Evolutionary conservation across 2,888 invertebrate genomes (phyloP).

Genomic region (Sepioteuthis lessoniana): DNA sequence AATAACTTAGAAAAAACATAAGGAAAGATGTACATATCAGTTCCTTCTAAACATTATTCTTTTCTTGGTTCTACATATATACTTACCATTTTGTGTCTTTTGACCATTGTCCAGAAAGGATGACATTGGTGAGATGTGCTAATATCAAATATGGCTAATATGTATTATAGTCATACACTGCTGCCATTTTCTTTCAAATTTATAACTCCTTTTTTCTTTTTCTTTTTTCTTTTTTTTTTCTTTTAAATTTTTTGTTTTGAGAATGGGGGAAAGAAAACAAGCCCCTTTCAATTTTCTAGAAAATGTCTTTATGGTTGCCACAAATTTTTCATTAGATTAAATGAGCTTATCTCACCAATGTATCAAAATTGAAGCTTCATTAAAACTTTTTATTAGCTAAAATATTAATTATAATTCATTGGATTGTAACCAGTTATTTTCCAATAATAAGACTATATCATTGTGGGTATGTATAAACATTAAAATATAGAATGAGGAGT

Average conservation of each 20-base stretch:
- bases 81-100: neutral
- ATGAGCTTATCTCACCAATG: neutral
- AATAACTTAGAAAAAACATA: too few species aligned
- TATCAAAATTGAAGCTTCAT: neutral
- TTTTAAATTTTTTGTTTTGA: too few species aligned
- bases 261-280: neutral
- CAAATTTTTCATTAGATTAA: neutral
- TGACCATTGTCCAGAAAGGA: neutral
- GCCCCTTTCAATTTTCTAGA: neutral
- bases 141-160: neutral
- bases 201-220: too few species aligned
- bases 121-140: neutral
- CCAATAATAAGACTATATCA: too few species aligned
- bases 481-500: too few species aligned
- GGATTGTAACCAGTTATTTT: too few species aligned
- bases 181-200: neutral
- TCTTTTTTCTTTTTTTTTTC: too few species aligned
- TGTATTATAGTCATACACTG: neutral
- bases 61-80: neutral
- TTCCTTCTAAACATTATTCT: neutral
- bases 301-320: neutral
- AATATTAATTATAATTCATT: too few species aligned
- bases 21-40: neutral
- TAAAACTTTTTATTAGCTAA: neutral
- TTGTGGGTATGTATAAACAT: too few species aligned